Evolutionary conservation across 2,113 vertebrate genomes (phyloP).

Genomic region (Aspidoscelis tigris): DNA sequence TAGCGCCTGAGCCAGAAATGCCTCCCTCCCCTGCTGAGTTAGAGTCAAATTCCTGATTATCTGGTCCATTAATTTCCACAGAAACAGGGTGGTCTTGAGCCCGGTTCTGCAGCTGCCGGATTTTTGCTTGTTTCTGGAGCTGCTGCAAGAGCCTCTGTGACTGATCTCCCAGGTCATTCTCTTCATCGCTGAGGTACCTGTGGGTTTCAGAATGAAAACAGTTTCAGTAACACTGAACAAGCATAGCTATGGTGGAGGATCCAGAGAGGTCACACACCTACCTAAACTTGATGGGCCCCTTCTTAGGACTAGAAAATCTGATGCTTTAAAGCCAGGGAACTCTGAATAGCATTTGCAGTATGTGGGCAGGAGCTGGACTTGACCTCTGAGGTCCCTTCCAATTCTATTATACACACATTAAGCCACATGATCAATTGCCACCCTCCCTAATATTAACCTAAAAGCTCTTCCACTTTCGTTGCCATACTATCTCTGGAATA

Average conservation of each 20-base stretch:
- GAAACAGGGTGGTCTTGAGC: constrained; percentile 27
- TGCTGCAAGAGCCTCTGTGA: constrained; percentile 81
- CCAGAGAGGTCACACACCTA: not conserved
- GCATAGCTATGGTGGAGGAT: not conserved
- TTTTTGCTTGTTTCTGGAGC: constrained; percentile 83
- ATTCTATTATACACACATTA: too few relatives aligned
- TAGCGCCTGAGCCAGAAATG: too few relatives aligned
- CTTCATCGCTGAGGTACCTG: constrained; percentile 82
- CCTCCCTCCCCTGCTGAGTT: not conserved
- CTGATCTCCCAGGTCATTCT: constrained; percentile 54
- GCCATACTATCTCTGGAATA: too few relatives aligned
- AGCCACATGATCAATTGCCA: too few relatives aligned
- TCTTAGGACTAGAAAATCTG: too few relatives aligned
- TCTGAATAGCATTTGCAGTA: too few relatives aligned
- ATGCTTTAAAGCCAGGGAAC: too few relatives aligned
- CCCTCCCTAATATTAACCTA: too few relatives aligned
- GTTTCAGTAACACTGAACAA: not conserved
- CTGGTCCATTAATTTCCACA: not conserved
- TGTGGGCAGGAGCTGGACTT: too few relatives aligned
- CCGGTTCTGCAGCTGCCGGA: constrained; percentile 74
- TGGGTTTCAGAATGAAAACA: not conserved
- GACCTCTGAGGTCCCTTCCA: too few relatives aligned
- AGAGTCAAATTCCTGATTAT: not conserved
- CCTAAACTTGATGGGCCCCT: not conserved
- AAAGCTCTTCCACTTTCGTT: too few relatives aligned